Percentiles rank a stretch among this genome's conserved stretches.
Conservation (phyloP, 2,797 vertebrate genomes). For the Perodicticus potto region DNA sequence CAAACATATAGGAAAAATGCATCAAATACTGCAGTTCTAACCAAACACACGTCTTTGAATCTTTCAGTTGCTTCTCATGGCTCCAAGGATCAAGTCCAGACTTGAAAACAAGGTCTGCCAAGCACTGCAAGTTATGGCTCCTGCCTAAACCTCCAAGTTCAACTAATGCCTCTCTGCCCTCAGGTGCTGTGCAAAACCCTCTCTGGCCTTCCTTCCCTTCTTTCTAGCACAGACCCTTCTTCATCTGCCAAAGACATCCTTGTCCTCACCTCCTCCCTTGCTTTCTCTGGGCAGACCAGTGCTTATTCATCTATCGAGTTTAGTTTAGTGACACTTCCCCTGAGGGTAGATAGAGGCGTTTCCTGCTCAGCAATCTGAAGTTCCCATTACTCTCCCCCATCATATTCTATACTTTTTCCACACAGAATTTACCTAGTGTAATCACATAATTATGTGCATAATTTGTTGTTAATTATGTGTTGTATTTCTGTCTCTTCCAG, state of each 20-base stretch:
- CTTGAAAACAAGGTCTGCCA: neutral
- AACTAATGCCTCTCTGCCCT: neutral
- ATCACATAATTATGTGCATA: slow-evolving; percentile 57
- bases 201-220: neutral
- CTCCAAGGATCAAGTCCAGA: neutral
- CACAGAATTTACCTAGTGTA: slow-evolving; percentile 32
- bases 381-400: neutral
- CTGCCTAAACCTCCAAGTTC: neutral
- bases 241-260: neutral
- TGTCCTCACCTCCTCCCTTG: neutral
- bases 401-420: neutral
- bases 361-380: neutral
- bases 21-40: slow-evolving; percentile 19
- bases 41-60: neutral
- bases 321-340: neutral
- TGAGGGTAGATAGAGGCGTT: neutral
- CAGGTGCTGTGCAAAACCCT: accelerated
- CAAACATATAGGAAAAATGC: neutral
- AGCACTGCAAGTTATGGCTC: neutral
- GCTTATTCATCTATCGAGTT: neutral
- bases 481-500: slow-evolving; percentile 64
- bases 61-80: neutral
- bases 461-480: slow-evolving; percentile 62
- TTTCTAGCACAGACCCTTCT: neutral
- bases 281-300: neutral